phyloP scores from a whole-genome alignment of 2,113 vertebrate genomes.

The Pseudopipra pipra region DNA sequence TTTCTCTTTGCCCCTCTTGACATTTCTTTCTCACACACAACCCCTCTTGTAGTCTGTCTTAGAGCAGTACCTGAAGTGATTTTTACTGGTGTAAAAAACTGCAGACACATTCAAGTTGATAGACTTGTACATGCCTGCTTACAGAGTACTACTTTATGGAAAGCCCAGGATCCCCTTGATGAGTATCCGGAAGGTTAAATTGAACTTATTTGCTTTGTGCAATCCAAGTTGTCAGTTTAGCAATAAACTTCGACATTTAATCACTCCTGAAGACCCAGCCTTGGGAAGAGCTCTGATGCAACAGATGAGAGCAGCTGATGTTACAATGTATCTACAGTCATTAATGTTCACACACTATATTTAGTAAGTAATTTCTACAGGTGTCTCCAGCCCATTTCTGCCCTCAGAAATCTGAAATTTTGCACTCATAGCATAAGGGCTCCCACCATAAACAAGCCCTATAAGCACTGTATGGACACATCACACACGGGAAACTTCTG shows the following conservation, averaged over 20 bases:
- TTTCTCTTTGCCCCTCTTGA: conserved; percentile 64
- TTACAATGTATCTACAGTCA: background rate
- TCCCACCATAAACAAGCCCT: background rate
- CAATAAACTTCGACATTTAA: background rate
- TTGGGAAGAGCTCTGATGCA: background rate
- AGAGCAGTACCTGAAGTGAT: background rate
- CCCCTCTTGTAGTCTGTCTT: background rate
- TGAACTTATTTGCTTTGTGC: background rate
- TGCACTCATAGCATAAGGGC: background rate
- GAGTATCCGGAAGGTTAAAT: background rate
- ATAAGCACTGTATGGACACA: background rate
- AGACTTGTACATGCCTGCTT: background rate
- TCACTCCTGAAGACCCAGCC: background rate
- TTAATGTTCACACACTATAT: background rate
- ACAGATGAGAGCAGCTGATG: background rate
- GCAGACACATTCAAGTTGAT: background rate
- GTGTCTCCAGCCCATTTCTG: background rate
- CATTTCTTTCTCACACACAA: conserved; percentile 47
- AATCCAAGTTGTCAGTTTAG: background rate
- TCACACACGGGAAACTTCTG: conserved; percentile 24
- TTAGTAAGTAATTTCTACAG: background rate
- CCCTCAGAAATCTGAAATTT: background rate
- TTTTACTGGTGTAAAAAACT: background rate
- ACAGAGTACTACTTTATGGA: background rate
- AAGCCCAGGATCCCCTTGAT: background rate